Percentiles rank a stretch among this genome's conserved stretches.
phyloP scores from a whole-genome alignment of 1,140 invertebrate species.

The Ylistrum balloti region DNA sequence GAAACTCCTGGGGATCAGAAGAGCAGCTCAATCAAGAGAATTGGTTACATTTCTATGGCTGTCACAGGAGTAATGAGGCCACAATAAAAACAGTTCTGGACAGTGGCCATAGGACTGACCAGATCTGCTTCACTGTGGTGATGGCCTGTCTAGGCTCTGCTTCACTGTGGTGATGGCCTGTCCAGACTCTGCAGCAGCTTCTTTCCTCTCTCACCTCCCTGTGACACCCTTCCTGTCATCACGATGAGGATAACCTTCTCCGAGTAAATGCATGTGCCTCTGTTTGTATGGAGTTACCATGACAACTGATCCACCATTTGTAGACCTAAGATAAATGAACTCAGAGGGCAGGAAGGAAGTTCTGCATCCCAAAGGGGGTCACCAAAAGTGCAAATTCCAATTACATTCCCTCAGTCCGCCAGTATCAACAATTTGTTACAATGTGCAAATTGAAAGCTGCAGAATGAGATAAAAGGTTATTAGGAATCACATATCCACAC shows the following conservation, averaged over 20 bases:
- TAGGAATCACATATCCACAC: constrained; percentile 31
- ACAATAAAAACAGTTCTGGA: constrained; percentile 15
- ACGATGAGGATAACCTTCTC: background rate
- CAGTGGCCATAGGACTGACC: constrained; percentile 2
- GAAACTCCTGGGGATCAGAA: background rate
- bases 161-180: too few species aligned
- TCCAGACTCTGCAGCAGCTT: background rate
- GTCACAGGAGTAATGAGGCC: background rate
- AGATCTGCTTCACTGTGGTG: background rate
- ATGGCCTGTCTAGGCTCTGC: background rate
- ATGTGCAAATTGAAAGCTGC: constrained; percentile 38
- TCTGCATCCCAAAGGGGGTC: constrained; percentile 23
- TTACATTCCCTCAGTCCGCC: constrained; percentile 7
- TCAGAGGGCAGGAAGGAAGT: background rate
- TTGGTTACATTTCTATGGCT: constrained; percentile 38
- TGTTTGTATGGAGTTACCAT: constrained; percentile 8
- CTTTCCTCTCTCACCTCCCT: background rate
- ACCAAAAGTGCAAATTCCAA: constrained; percentile 7
- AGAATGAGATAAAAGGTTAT: constrained; percentile 32
- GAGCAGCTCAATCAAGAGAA: constrained; percentile 24
- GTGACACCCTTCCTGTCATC: constrained; percentile 14
- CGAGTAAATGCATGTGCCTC: constrained; percentile 14
- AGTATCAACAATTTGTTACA: constrained; percentile 40
- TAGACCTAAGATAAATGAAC: constrained; percentile 34
- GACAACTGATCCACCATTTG: constrained; percentile 22